Base-by-base conservation (phyloP, 2,888 invertebrate genomes). In the Caenorhabditis virilis region DNA sequence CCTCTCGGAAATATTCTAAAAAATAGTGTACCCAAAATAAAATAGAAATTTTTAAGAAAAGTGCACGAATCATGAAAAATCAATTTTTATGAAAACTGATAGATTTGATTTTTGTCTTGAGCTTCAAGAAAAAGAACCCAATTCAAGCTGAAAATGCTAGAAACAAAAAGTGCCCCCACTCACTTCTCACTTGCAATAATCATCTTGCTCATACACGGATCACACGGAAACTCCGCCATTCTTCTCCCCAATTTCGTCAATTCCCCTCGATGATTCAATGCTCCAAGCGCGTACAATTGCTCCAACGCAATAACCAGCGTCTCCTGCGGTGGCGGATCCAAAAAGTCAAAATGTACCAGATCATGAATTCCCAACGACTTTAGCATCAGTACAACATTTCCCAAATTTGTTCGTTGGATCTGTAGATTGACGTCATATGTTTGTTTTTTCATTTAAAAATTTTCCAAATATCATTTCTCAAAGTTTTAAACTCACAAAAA, bases 161-260 rank as follows among this genome's bases (percentile, higher is more conserved):
- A n/a, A n/a, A n/a, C n/a, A n/a, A n/a, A n/a, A n/a, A n/a, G n/a
- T n/a, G n/a, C n/a, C n/a, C n/a, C n/a, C n/a, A n/a, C n/a, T 33
- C 26, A 81, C 74, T 92, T 94, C 87, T 97, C 97, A 80, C 95
- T 91, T 0, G 97, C 95, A 50, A 98, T 84, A 54, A 98, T 87
- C 93, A 95, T 95, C 87, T 97, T 97, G 0, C 94, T 93, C 89
- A 99, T 91, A 93, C 95, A 93, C 0, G 98, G 97, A 86, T 98
- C 95, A 13, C 94, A 90, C 0, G 98, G 98, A 85, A 98, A 95
- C 85, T 99, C 98, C 0, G 98, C 98, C 98, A 98, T 99, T 83
- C 93, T 88, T 72, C 98, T 87, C 0, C 98, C 98, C 62, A 95
- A 87, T 85, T 94, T 95, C 1, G 98, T 98, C 53, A 99, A 86